Evolutionary conservation across 2,797 vertebrate species (phyloP).

Genomic region (Hipposideros larvatus): DNA sequence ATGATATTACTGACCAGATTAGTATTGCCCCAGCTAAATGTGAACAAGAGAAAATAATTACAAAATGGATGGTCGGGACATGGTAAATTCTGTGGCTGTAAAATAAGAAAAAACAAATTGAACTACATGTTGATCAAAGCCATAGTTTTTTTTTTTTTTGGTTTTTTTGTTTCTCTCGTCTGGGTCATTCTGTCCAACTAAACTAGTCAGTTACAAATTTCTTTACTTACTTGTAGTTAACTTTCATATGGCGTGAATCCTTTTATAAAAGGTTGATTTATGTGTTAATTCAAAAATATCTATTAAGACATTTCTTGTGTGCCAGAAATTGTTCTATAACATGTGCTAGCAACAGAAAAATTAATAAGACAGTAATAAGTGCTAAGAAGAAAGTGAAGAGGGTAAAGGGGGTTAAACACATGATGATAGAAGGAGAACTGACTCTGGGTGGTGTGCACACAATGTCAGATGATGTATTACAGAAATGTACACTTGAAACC

Average conservation of each 20-base stretch:
- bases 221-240: constrained; percentile 6
- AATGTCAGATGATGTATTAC: no score
- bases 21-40: constrained; percentile 54
- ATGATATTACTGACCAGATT: not conserved
- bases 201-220: constrained; percentile 17
- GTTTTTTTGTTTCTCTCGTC: not conserved
- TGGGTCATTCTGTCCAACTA: not conserved
- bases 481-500: no score
- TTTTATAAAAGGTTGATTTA: not conserved
- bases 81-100: not conserved
- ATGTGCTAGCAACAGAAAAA: not conserved
- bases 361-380: not conserved
- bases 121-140: not conserved
- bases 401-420: no score
- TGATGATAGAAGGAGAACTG: no score
- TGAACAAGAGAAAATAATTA: constrained; percentile 52
- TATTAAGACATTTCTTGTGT: not conserved
- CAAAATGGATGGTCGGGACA: not conserved
- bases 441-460: no score
- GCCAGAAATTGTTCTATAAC: not conserved
- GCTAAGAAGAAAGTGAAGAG: not conserved
- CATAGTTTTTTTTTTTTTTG: not conserved
- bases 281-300: not conserved
- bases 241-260: not conserved
- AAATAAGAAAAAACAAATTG: constrained; percentile 15